Base-by-base conservation (phyloP, 2,888 invertebrate species). In the Branchipolynoe longqiensis region DNA sequence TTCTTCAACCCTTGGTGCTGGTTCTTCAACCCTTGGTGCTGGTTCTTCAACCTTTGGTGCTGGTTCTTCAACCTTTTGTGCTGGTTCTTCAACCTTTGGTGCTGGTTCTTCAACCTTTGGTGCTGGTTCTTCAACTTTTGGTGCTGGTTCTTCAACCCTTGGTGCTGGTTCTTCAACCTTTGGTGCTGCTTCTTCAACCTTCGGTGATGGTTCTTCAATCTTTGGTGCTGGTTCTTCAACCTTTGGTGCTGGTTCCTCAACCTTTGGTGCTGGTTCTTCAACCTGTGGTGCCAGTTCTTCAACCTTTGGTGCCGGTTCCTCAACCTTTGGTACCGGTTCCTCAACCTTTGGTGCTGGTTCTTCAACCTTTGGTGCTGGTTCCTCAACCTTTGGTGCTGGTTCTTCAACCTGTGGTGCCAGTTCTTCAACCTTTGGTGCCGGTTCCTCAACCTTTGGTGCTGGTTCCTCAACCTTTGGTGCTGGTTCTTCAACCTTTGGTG, bases 1-100 rank as follows among this genome's bases (percentile, higher is more conserved):
- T 33, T 48, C 82, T 62, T 36, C 48, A 84, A 22, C 64, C 64
- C n/a, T n/a, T n/a, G n/a, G n/a, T n/a, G n/a, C n/a, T n/a, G n/a
- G n/a, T n/a, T 81, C 28, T 69, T 28, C 14, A 14, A 36, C 38
- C 6, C 8, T 36, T 31, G 74, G 1, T 8, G 41, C 41, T 74
- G 74, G 18, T 74, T 25, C 25, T 74, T 74, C 33, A 6, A 8
- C 69, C n/a, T 36, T 36, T 14, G 69, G 38, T 14, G 8, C 69
- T 14, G 6, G 25, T 31, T 36, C 6, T 62, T 62, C 28, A 62
- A 28, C 25, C n/a, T 62, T 6, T 62, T 62, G 8, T 62, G 62
- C 8, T 62, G 62, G 12, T 8, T 62, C 28, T 28, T 8, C 25
- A n/a, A 25, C n/a, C 8, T 8, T 62, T 62, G 69, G 4, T 25